Evolutionary conservation across 2,113 vertebrate genomes (phyloP).

Genomic region (Piaya cayana): DNA sequence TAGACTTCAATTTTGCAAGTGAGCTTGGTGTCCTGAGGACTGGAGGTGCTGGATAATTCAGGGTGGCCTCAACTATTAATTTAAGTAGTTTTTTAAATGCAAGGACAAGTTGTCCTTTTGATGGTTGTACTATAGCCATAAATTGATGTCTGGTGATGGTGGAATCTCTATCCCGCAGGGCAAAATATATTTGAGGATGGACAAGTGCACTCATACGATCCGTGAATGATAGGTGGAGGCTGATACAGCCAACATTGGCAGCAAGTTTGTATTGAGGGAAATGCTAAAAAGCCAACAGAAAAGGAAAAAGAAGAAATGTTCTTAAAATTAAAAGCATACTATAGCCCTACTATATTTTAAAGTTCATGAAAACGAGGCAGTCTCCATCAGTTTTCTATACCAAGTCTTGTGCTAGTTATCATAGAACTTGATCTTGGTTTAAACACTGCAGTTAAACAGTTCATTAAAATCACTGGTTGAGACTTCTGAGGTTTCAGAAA

Average conservation of each 20-base stretch:
- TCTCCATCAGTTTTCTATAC: background rate
- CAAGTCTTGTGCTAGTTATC: background rate
- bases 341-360: background rate
- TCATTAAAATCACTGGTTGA: constrained; percentile 8
- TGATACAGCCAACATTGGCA: background rate
- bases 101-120: background rate
- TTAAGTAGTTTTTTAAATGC: background rate
- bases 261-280: background rate
- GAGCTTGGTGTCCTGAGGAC: background rate
- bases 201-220: background rate
- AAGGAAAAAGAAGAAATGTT: background rate
- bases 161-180: background rate
- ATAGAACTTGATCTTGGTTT: constrained; percentile 11
- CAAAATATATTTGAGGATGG: background rate
- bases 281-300: background rate
- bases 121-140: background rate
- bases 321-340: background rate
- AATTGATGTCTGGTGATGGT: background rate
- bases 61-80: background rate
- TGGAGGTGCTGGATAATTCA: background rate
- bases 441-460: background rate
- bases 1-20: background rate
- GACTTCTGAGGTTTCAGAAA: background rate
- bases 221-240: background rate
- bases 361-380: background rate